Conservation (phyloP, 2,797 vertebrate species). For the Threskiornis aethiopicus region DNA sequence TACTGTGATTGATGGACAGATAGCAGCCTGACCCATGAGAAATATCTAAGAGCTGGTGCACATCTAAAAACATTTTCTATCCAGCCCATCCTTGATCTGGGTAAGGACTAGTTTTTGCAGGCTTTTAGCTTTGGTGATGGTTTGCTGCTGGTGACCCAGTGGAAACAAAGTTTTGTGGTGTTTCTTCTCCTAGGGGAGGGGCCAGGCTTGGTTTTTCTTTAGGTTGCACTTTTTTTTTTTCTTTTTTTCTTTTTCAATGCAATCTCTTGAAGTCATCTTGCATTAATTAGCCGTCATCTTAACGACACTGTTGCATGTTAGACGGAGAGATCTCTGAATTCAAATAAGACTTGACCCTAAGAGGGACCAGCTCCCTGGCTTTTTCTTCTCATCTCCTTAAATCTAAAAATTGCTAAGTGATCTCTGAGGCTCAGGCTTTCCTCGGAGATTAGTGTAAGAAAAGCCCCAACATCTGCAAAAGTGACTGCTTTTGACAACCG, state of each 20-base stretch:
- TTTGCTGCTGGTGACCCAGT: constrained; percentile 9
- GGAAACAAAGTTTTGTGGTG: neutral
- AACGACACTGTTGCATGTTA: constrained; percentile 68
- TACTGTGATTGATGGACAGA: neutral
- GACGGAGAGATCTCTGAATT: constrained; percentile 71
- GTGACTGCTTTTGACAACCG: constrained; percentile 78
- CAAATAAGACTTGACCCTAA: constrained; percentile 75
- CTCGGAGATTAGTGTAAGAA: constrained; percentile 80
- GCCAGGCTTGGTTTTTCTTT: neutral
- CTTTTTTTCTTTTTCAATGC: constrained; percentile 12
- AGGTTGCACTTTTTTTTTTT: neutral
- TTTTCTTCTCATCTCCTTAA: constrained; percentile 79
- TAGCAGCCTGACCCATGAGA: neutral
- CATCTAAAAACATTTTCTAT: neutral
- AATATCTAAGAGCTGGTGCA: neutral
- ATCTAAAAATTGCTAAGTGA: constrained; percentile 80
- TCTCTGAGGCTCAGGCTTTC: constrained; percentile 78
- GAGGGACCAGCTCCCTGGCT: constrained; percentile 69
- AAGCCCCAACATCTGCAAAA: constrained; percentile 78
- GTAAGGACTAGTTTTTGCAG: neutral
- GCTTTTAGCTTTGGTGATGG: neutral
- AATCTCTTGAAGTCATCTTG: constrained; percentile 69
- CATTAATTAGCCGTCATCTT: constrained; percentile 73
- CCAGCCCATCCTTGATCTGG: neutral
- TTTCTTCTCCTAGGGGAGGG: neutral